Conservation (phyloP, 1,140 invertebrate species). For the Scaptodrosophila lebanonensis region DNA sequence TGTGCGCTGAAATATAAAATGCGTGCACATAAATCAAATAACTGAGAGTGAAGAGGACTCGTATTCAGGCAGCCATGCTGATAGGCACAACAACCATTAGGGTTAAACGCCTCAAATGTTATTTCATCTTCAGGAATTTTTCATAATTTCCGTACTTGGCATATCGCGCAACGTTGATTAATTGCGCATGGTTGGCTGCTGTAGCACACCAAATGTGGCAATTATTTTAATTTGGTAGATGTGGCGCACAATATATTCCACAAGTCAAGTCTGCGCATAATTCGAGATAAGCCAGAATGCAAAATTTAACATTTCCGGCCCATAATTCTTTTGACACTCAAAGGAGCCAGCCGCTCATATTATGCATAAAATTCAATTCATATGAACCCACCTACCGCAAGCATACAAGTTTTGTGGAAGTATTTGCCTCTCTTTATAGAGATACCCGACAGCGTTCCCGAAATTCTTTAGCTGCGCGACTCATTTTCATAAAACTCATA, state of each 20-base stretch:
- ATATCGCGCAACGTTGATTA: constrained; percentile 56
- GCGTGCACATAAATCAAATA: constrained; percentile 37
- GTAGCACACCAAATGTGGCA: constrained; percentile 69
- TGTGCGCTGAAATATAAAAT: constrained; percentile 16
- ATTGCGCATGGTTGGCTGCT: constrained; percentile 45
- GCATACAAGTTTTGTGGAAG: no score
- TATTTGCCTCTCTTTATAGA: constrained; percentile 4
- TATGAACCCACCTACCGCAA: no score
- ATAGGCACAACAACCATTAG: constrained; percentile 30
- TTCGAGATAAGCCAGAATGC: constrained; percentile 49
- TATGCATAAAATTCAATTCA: constrained; percentile 38
- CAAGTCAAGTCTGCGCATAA: constrained; percentile 23
- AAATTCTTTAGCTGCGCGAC: constrained; percentile 5
- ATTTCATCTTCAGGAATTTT: constrained; percentile 12
- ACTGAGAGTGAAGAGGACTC: constrained; percentile 1
- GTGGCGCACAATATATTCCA: no score
- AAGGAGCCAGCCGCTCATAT: constrained; percentile 5
- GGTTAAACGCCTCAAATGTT: constrained; percentile 34
- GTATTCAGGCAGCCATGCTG: not conserved
- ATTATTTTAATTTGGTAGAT: constrained; percentile 59
- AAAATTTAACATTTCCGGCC: constrained; percentile 52
- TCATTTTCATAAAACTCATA: constrained; percentile 60
- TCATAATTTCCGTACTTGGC: constrained; percentile 51
- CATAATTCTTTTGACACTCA: constrained; percentile 38
- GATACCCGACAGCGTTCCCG: not conserved